Evolutionary conservation across 1,140 invertebrate species (phyloP).

Genomic region (Camponotus pennsylvanicus): DNA sequence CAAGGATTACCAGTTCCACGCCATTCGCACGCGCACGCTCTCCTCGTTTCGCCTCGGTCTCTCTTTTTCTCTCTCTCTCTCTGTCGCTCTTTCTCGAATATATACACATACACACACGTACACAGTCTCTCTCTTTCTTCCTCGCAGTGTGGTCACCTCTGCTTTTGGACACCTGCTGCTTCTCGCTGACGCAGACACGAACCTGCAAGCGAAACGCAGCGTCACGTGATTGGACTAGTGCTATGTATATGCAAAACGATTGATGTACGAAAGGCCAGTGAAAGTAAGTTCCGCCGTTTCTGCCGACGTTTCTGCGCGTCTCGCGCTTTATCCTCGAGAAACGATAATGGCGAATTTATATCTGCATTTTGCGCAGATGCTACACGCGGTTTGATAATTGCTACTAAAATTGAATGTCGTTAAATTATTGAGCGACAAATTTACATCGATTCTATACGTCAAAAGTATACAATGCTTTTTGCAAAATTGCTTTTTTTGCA

Average conservation of each 20-base stretch:
- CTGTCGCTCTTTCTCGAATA: not conserved
- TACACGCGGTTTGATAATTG: not conserved
- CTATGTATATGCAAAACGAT: slow-evolving; percentile 41
- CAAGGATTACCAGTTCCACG: slow-evolving; percentile 56
- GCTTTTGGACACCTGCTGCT: slow-evolving; percentile 62
- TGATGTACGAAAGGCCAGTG: slow-evolving; percentile 42
- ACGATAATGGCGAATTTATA: slow-evolving; percentile 32
- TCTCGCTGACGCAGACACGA: slow-evolving; percentile 54
- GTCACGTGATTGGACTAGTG: slow-evolving; percentile 53
- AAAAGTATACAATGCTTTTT: not conserved
- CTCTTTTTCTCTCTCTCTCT: not conserved
- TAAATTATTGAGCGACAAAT: not conserved
- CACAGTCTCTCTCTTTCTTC: not conserved
- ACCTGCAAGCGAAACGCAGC: slow-evolving; percentile 44
- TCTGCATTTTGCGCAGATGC: slow-evolving; percentile 11
- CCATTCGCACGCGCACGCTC: not conserved
- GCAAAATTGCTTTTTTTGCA: not conserved
- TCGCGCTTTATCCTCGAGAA: slow-evolving; percentile 8
- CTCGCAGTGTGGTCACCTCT: slow-evolving; percentile 51
- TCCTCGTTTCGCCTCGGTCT: not conserved
- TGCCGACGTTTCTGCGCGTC: slow-evolving; percentile 2
- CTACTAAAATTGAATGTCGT: not conserved
- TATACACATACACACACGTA: not conserved
- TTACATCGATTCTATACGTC: not conserved
- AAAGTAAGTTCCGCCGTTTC: slow-evolving; percentile 53